A percentile compares a stretch with the other conserved stretches of the same genome.
Evolutionary conservation across 2,888 invertebrate genomes (phyloP).

Genomic region (Chymomyza procnemis): DNA sequence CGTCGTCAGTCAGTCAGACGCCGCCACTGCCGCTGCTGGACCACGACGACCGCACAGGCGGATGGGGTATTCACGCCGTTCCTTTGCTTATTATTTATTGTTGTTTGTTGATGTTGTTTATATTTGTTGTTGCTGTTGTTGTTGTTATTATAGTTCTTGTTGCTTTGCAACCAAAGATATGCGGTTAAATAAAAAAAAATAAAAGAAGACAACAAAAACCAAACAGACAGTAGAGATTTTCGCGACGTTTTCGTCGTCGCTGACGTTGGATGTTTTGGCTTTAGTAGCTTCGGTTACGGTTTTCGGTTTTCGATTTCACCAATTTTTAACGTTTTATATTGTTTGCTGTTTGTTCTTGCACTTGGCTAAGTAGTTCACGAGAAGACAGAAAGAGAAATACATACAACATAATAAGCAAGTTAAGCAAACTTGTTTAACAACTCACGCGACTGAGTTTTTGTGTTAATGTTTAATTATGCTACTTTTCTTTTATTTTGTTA

Average conservation of each 20-base stretch:
- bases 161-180: conserved; percentile 7
- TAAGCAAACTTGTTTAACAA: neutral
- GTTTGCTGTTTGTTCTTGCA: neutral
- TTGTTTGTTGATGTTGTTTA: conserved; percentile 7
- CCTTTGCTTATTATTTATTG: conserved; percentile 17
- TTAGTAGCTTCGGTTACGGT: neutral
- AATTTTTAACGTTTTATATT: neutral
- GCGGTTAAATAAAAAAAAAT: conserved; percentile 17
- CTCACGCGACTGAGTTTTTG: neutral
- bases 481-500: neutral
- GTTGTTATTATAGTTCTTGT: conserved; percentile 10
- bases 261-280: neutral
- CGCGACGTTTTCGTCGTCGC: conserved; percentile 17
- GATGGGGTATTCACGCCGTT: conserved; percentile 18
- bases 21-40: conserved; percentile 16
- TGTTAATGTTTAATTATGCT: neutral
- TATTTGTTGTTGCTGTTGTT: conserved; percentile 21
- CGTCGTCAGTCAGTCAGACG: conserved; percentile 20
- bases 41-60: conserved; percentile 19
- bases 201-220: conserved; percentile 18
- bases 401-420: neutral
- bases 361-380: neutral
- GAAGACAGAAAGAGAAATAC: neutral
- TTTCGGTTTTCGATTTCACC: neutral
- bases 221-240: conserved; percentile 14